Evolutionary conservation across 2,113 vertebrate genomes (phyloP), one percentile per base, ranked within the genome.

Genomic region (Callipepla squamata): DNA sequence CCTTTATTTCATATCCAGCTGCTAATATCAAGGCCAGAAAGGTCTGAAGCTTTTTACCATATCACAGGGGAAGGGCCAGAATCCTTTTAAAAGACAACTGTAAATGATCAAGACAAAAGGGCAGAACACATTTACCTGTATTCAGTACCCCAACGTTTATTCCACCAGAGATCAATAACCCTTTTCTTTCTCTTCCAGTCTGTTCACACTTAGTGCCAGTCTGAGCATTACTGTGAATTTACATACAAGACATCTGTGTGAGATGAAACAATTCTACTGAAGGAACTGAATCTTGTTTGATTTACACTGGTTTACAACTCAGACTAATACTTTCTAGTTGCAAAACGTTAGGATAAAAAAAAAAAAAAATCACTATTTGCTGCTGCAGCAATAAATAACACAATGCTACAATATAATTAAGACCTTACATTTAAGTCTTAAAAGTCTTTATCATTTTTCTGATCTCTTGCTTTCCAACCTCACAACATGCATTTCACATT

Each of bases 351-450:
- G 89, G 76, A 38, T 8, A 23, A 30, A 42, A 7, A 28, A 40
- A 28, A 40, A 36, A 6, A 20, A 48, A 15, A 2, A 11, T 8
- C 40, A 77, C 23, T 20, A 83, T 48, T 87, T 4, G 2, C 44
- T 70, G 50, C 47, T 0, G 0, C 32, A 45, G 76, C 32, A 63
- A 32, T 11, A 25, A 23, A 44, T 61, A 59, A 75, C 4, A 3
- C 18, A 42, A 12, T 0, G 1, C 20, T 51, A 48, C 38, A 53
- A n/a, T 9, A 74, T 7, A 70, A 51, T 10, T 23, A 75, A 86
- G 57, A 78, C 36, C 18, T 70, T 47, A 70, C 38, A 55, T 48
- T 80, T 62, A 90, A 74, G 21, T 36, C 26, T 45, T 72, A 36
- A 83, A 68, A 55, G 8, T 26, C 3, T 68, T 61, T 1, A 30